phyloP scores from a whole-genome alignment of 2,113 vertebrate species.

The Cichladusa arquata region DNA sequence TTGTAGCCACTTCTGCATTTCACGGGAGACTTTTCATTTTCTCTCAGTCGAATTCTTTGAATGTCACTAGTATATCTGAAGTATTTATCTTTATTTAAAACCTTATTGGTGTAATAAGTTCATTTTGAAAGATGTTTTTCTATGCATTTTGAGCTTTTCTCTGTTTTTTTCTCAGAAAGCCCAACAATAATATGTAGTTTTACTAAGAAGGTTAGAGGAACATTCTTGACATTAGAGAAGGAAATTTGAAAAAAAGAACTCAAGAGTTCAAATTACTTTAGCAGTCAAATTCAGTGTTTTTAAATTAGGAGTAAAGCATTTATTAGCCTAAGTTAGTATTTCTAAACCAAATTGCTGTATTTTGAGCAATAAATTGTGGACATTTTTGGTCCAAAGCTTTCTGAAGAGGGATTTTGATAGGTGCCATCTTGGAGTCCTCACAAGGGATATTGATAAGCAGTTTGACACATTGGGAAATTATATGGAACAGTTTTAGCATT shows the following conservation, averaged over 20 bases:
- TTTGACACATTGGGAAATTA: not conserved
- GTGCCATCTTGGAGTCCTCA: not conserved
- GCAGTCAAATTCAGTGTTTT: not conserved
- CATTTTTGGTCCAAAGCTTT: not conserved
- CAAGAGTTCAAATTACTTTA: not conserved
- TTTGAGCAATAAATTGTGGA: not conserved
- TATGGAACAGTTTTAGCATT: not conserved
- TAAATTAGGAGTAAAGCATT: not conserved
- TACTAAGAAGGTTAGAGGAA: not conserved
- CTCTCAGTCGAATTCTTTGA: not conserved
- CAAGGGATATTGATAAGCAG: not conserved
- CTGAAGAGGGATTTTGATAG: not conserved
- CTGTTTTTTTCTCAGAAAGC: not conserved
- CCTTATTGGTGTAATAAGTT: not conserved
- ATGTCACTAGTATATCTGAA: not conserved
- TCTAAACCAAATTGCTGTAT: not conserved
- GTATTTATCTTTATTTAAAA: not conserved
- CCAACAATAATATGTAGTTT: accelerated
- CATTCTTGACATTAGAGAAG: not conserved
- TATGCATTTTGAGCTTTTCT: not conserved
- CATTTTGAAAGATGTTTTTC: not conserved
- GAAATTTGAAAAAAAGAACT: not conserved
- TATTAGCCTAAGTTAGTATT: not conserved
- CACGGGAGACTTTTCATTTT: not conserved
- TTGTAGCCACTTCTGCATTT: not conserved